These are phyloP conservation scores for Onychorhynchus coronatus DNA, from an alignment of 2,113 vertebrate genomes.

Conservation along the genomic window DNA sequence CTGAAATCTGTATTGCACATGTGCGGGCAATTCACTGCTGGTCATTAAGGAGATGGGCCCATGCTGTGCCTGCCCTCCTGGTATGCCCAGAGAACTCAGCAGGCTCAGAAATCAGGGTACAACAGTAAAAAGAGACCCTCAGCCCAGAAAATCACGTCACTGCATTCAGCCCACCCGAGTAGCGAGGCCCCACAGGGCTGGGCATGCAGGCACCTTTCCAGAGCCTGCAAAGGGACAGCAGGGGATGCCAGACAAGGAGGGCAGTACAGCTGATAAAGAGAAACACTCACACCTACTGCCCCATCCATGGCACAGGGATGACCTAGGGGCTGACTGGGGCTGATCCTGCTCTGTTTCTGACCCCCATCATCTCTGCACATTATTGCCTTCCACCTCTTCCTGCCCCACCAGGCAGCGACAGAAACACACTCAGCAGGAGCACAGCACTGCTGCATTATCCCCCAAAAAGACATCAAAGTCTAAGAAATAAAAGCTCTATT, in stretches of 20 bases:
- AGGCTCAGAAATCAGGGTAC: constrained; percentile 10
- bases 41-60: constrained; percentile 1
- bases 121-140: background rate
- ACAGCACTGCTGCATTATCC: rapidly evolving
- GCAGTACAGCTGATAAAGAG: background rate
- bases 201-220: background rate
- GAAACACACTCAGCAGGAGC: background rate
- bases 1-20: background rate
- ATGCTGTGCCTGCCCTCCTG: background rate
- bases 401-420: background rate
- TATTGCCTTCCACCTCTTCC: background rate
- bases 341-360: background rate
- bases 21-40: background rate
- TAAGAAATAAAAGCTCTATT: background rate
- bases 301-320: background rate
- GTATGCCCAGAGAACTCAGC: background rate
- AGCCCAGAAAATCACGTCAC: background rate
- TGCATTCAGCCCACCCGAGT: background rate
- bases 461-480: background rate
- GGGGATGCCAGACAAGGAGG: background rate
- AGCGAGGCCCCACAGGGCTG: background rate
- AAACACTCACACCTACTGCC: background rate
- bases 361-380: background rate
- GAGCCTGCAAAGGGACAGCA: background rate
- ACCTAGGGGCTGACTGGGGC: background rate